phyloP scores from a whole-genome alignment of 2,113 vertebrate species.

The Salvelinus alpinus region DNA sequence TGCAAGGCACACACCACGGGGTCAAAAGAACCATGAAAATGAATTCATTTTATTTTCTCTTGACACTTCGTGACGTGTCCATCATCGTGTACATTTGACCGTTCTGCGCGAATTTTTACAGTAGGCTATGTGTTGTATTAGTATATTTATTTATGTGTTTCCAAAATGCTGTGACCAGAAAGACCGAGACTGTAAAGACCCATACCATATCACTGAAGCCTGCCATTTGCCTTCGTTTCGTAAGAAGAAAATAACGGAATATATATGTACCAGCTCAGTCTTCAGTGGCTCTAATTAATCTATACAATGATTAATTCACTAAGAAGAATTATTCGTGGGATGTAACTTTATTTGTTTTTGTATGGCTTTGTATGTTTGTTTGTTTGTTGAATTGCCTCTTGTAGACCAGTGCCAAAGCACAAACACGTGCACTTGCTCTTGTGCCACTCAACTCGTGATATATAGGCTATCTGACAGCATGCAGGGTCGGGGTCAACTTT shows the following conservation, averaged over 20 bases:
- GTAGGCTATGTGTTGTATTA: constrained; percentile 82
- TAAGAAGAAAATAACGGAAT: constrained; percentile 78
- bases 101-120: constrained; percentile 89
- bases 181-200: constrained; percentile 80
- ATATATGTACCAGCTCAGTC: constrained; percentile 86
- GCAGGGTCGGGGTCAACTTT: neutral
- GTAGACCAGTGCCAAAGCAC: constrained; percentile 83
- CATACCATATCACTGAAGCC: constrained; percentile 84
- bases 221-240: constrained; percentile 93
- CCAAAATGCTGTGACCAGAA: constrained; percentile 89
- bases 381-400: constrained; percentile 65
- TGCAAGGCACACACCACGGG: neutral
- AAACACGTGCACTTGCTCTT: constrained; percentile 63
- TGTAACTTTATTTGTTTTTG: constrained; percentile 74
- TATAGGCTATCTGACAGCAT: constrained; percentile 29
- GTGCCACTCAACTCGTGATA: constrained; percentile 68
- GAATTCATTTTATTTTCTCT: constrained; percentile 31
- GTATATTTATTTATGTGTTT: constrained; percentile 80
- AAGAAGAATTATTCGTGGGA: constrained; percentile 83
- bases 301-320: constrained; percentile 63
- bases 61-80: constrained; percentile 60
- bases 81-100: constrained; percentile 65
- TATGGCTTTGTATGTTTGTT: constrained; percentile 61
- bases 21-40: neutral
- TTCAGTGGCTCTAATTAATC: constrained; percentile 86